These are phyloP conservation scores for Scaptomyza cyrtandrae DNA, from an alignment of 2,888 invertebrate genomes.

Conservation along the genomic window DNA sequence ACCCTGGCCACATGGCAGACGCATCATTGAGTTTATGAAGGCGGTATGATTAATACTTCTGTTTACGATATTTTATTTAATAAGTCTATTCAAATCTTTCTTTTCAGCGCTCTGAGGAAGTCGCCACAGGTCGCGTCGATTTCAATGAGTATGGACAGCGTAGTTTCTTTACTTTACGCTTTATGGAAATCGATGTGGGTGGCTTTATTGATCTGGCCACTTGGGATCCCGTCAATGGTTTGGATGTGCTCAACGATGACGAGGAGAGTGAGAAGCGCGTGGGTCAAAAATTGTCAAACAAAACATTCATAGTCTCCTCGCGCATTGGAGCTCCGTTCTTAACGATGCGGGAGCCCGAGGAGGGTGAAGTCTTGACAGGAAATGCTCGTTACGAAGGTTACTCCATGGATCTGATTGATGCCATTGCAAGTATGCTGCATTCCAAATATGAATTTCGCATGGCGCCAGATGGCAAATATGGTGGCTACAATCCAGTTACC, in stretches of 20 bases:
- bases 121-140: constrained; percentile 82
- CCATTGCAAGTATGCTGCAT: constrained; percentile 89
- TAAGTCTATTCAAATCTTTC: background rate
- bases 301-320: constrained; percentile 89
- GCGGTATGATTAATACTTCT: constrained; percentile 84
- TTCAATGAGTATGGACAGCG: constrained; percentile 88
- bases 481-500: constrained; percentile 87
- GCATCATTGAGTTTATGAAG: constrained; percentile 88
- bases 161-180: constrained; percentile 88
- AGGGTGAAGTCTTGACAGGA: constrained; percentile 87
- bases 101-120: constrained; percentile 80
- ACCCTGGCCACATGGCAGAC: constrained; percentile 87
- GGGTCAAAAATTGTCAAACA: constrained; percentile 86
- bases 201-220: constrained; percentile 86
- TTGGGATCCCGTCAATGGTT: constrained; percentile 84
- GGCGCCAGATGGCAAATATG: constrained; percentile 90
- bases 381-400: constrained; percentile 95
- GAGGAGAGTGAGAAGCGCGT: constrained; percentile 86
- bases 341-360: constrained; percentile 85
- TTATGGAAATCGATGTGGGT: constrained; percentile 87
- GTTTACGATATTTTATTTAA: constrained; percentile 7
- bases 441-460: constrained; percentile 90
- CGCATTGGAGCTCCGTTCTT: constrained; percentile 91
- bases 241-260: constrained; percentile 86
- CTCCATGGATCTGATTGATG: constrained; percentile 94